These are phyloP conservation scores for Cassiopea andromeda DNA, from an alignment of 30 jellyfish, hydroid and myxozoan genomes.

Conservation along the genomic window DNA sequence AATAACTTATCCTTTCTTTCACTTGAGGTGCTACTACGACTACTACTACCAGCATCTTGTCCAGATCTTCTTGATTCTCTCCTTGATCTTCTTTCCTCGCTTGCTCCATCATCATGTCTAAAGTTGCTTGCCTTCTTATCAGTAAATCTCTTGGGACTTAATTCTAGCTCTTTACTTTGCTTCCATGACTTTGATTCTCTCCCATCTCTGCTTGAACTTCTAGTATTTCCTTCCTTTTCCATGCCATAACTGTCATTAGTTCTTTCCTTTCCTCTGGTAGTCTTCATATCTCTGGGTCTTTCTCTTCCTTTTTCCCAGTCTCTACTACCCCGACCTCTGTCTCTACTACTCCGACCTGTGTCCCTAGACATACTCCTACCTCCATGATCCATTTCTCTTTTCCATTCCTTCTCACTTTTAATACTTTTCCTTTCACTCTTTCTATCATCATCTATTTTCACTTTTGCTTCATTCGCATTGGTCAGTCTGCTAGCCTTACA, in stretches of 20 bases:
- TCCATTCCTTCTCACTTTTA: background rate
- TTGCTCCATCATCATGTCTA: constrained; percentile 1
- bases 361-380: background rate
- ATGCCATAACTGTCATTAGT: constrained; percentile 12
- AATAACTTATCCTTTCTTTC: background rate
- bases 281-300: background rate
- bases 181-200: constrained; percentile 10
- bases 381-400: background rate
- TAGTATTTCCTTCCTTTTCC: background rate
- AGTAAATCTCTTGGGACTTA: background rate
- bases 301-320: constrained; percentile 4
- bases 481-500: constrained; percentile 47
- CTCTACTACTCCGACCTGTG: constrained; percentile 1
- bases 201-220: constrained; percentile 15
- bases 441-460: constrained; percentile 1
- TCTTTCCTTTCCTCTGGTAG: constrained; percentile 12
- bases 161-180: constrained; percentile 32
- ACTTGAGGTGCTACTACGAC: background rate
- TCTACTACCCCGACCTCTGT: constrained; percentile 13
- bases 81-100: constrained; percentile 5
- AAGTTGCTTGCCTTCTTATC: background rate
- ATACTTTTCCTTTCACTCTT: constrained; percentile 26
- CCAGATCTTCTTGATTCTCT: background rate
- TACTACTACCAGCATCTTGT: background rate
- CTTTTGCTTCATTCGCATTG: constrained; percentile 9